A percentile compares a stretch with the other conserved stretches of the same genome.
Evolutionary conservation across 1,140 invertebrate species (phyloP).

Genomic region (Trypoxylus dichotomus): DNA sequence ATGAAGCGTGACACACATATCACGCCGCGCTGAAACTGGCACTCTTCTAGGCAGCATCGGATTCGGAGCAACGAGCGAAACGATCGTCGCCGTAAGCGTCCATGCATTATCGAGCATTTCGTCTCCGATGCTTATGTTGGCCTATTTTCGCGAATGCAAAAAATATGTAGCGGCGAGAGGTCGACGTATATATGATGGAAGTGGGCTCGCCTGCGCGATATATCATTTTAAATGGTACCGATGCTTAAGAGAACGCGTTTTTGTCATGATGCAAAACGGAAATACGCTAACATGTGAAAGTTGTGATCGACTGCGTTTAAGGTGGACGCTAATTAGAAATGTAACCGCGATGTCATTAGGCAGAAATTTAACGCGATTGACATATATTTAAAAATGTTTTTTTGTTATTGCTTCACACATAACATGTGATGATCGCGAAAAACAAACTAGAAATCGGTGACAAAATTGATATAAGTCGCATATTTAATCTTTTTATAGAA

Average conservation of each 20-base stretch:
- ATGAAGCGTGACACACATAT: slow-evolving; percentile 6
- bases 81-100: neutral
- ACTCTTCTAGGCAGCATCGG: neutral
- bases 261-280: neutral
- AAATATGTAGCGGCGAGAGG: neutral
- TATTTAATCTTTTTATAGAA: too few species aligned
- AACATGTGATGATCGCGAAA: too few species aligned
- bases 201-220: neutral
- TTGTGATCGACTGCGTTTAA: neutral
- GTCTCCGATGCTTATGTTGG: neutral
- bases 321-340: slow-evolving; percentile 1
- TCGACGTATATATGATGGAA: neutral
- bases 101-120: neutral
- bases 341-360: neutral
- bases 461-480: too few species aligned
- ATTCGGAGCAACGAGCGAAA: neutral
- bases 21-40: neutral
- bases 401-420: too few species aligned
- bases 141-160: neutral
- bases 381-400: too few species aligned
- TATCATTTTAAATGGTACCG: neutral
- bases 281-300: neutral
- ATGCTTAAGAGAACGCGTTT: neutral
- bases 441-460: too few species aligned
- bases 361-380: too few species aligned